Evolutionary conservation across 1,140 invertebrate species (phyloP).

Genomic region (Stenopsyche tienmushanensis): DNA sequence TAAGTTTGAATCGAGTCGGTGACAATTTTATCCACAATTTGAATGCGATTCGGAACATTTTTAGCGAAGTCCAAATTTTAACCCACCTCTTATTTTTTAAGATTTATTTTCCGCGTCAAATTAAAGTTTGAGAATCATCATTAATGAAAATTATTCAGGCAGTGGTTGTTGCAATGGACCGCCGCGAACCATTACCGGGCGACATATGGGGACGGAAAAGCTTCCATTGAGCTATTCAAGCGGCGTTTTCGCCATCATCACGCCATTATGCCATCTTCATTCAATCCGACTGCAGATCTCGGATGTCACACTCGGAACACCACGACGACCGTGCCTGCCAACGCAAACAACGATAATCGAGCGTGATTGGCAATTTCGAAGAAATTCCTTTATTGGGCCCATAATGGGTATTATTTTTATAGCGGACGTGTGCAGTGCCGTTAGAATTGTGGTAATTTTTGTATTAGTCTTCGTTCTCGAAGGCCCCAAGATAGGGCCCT

Average conservation of each 20-base stretch:
- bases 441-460: not conserved
- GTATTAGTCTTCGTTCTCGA: not conserved
- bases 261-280: too few species aligned
- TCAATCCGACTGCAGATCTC: too few species aligned
- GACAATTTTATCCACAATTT: too few species aligned
- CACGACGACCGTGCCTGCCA: not conserved
- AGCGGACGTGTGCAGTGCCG: not conserved
- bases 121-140: not conserved
- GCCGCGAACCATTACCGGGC: slow-evolving; percentile 10
- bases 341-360: not conserved
- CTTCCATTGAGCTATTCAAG: not conserved
- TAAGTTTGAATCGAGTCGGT: too few species aligned
- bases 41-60: too few species aligned
- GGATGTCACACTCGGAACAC: too few species aligned
- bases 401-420: not conserved
- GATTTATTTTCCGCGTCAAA: not conserved
- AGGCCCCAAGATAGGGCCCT: too few species aligned
- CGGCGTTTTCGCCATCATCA: not conserved
- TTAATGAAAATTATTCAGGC: too few species aligned
- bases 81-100: too few species aligned
- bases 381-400: too few species aligned
- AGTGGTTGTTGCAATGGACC: slow-evolving; percentile 6
- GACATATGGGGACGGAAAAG: not conserved
- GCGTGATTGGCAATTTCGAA: not conserved
- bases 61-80: too few species aligned